Conservation (phyloP, 2,113 vertebrate genomes). For the Rattus norvegicus region GRCr8 NC_086039.1:94796001-94796500, state of each 20-base stretch:
- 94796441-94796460: neutral
- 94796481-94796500: neutral
- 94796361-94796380: slow-evolving; percentile 16
- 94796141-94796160: neutral
- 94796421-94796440: slow-evolving; percentile 8
- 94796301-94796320: neutral
- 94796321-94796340: neutral
- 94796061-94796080: slow-evolving; percentile 31
- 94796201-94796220: neutral
- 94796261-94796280: neutral
- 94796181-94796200: slow-evolving; percentile 35
- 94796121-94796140: neutral
- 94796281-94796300: slow-evolving; percentile 6
- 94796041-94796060: slow-evolving; percentile 9
- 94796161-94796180: neutral
- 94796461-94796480: neutral
- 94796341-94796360: neutral
- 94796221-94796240: neutral
- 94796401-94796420: slow-evolving; percentile 24
- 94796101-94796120: neutral
- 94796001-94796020: slow-evolving; percentile 21
- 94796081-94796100: neutral
- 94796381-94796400: slow-evolving; percentile 40
- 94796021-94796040: slow-evolving; percentile 29
- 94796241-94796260: neutral